Base-by-base conservation (phyloP, 2,888 invertebrate genomes). In the Ormyrus labotus region DNA sequence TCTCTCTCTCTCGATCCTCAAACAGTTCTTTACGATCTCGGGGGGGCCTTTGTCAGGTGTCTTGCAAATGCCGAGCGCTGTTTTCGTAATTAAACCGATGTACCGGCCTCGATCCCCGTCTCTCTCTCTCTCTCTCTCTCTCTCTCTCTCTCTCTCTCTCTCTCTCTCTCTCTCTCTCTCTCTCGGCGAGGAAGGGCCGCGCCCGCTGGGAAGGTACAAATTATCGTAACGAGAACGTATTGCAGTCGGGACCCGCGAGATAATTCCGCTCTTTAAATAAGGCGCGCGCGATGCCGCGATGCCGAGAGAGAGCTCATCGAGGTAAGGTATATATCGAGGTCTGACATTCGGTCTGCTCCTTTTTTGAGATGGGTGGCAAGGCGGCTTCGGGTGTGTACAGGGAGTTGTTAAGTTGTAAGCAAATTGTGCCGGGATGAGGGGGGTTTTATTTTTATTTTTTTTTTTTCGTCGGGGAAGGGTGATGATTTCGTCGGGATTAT, bases 241-340 rank as follows among this genome's bases (percentile, higher is more conserved):
- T 34, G 55, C 11, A 51, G 34, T 34, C 34, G 4, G 34, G 34
- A 4, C 34, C 6, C 51, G 65, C 60, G 63, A 78, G 68, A 73
- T 73, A 73, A 69, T 79, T 74, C 19, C 19, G 10, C 19, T 78
- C n/a, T 51, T 74, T 74, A 63, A 69, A 74, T 69, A 67, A 79
- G 58, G 45, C 34, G 50, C 63, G 45, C 34, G 50, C 63, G 9
- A 78, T 73, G 58, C 73, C 73, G 63, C 74, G 19, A 19, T 19
- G 68, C 69, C 63, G 61, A 60, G 71, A 60, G 71, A 19, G 19
- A 19, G 19, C 34, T 34, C 34, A 4, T 19, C 10, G 3, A 10
- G 3, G 13, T 13, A 13, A 13, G 13, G 13, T 13, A 13, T 13
- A 13, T 50, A 74, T 65, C 19, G 47, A 61, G 7, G 11, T 1